Evolutionary conservation across 1,140 invertebrate genomes (phyloP).

Genomic region (Brachionus asplanchnoidis): DNA sequence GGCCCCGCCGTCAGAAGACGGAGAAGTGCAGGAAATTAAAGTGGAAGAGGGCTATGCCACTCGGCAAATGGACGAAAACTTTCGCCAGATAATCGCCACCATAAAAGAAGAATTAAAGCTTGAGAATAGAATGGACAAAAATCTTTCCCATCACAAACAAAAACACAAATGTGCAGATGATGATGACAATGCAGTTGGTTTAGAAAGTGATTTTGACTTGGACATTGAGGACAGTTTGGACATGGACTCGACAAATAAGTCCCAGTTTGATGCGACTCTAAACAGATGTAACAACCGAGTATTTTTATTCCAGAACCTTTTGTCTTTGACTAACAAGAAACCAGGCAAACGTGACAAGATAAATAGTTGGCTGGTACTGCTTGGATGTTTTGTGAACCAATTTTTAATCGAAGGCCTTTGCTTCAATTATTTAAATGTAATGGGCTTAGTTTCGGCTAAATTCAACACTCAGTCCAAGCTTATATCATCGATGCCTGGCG

Average conservation of each 20-base stretch:
- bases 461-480: background rate
- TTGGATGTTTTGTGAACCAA: constrained; percentile 19
- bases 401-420: constrained; percentile 15
- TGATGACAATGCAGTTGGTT: background rate
- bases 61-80: constrained; percentile 34
- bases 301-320: background rate
- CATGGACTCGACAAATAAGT: background rate
- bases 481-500: background rate
- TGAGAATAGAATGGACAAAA: background rate
- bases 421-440: constrained; percentile 1
- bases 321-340: constrained; percentile 13
- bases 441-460: background rate
- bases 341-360: background rate
- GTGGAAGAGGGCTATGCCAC: constrained; percentile 35
- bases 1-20: background rate
- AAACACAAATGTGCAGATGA: background rate
- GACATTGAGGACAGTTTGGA: background rate
- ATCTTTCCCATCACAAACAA: background rate
- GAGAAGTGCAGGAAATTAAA: constrained; percentile 5
- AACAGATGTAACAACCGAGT: background rate
- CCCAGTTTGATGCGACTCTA: background rate
- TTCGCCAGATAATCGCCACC: constrained; percentile 36
- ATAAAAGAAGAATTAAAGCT: constrained; percentile 35
- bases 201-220: background rate
- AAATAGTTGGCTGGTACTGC: constrained; percentile 16